A percentile compares a stretch with the other conserved stretches of the same genome.
These are phyloP conservation scores for Rhagonycha lutea DNA, from an alignment of 2,888 invertebrate genomes.

Conservation along the genomic window DNA sequence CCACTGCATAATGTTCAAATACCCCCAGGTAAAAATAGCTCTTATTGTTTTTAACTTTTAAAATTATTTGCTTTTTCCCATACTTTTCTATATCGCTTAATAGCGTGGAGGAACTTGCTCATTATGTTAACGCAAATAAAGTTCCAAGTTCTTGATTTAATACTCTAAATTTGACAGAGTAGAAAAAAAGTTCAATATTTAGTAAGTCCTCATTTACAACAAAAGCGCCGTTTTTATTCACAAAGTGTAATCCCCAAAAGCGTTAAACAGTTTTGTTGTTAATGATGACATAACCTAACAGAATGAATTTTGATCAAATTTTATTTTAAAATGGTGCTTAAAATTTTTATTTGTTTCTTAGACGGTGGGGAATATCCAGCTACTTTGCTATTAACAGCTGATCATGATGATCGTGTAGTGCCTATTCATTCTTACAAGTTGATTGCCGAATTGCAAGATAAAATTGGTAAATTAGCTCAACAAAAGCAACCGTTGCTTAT, in stretches of 20 bases:
- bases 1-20: conserved; percentile 88
- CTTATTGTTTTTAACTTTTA: too few species aligned
- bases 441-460: conserved; percentile 86
- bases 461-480: conserved; percentile 61
- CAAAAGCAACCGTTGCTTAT: conserved; percentile 88
- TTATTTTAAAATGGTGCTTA: not conserved
- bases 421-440: conserved; percentile 96
- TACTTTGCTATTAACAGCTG: conserved; percentile 89
- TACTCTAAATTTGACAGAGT: not conserved
- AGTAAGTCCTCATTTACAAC: too few species aligned
- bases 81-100: too few species aligned
- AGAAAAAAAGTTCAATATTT: too few species aligned
- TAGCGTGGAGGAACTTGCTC: too few species aligned
- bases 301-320: not conserved
- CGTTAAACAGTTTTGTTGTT: too few species aligned
- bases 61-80: too few species aligned
- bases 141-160: not conserved
- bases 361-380: conserved; percentile 81
- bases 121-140: too few species aligned
- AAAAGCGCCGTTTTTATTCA: too few species aligned
- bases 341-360: conserved; percentile 28
- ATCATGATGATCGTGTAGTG: conserved; percentile 98
- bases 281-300: not conserved
- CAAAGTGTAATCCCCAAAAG: too few species aligned
- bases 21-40: conserved; percentile 60